Evolutionary conservation across 2,888 invertebrate species (phyloP), one percentile per base, ranked within the genome.

Genomic region (Spodoptera exigua): DNA sequence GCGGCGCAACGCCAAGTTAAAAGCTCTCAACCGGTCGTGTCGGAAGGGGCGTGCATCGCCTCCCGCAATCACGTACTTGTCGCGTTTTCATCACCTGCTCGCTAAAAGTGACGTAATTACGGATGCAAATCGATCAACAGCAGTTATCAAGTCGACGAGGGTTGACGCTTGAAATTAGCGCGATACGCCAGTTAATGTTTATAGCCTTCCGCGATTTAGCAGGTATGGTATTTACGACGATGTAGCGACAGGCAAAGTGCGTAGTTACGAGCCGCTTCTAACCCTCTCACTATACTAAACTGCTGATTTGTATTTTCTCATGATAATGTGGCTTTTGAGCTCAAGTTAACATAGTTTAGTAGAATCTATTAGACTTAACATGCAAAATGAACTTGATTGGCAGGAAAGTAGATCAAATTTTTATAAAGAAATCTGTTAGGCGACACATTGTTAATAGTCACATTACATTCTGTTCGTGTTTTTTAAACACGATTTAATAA

Each of bases 21-120:
- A 87, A 89, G 87, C 86, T 82, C 69, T 70, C 81, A 87, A 91
- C 92, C 89, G 90, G 92, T 90, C 85, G 84, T 74, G 83, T 86
- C 86, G 89, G 88, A 89, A 89, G 87, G 89, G 90, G 90, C 89
- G 90, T 86, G 82, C 80, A 82, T 82, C 84, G 81, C 83, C 84
- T 85, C 83, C 86, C 80, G 90, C 89, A 90, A 92, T 91, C 91
- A 88, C 88, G 88, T 87, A 91, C 92, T 92, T 92, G 92, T 91
- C 91, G 92, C 89, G 85, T 91, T 94, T 93, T 93, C 94, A 93
- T 94, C 93, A 92, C 92, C 91, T 92, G 89, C 85, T 84, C 81
- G 89, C 89, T 90, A 90, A 90, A 92, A 91, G 91, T 93, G 92
- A 93, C 88, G 92, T 91, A 91, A 94, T 94, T 93, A 93, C 85